phyloP scores from a whole-genome alignment of 1,140 invertebrate genomes.

The Argopecten irradians region DNA sequence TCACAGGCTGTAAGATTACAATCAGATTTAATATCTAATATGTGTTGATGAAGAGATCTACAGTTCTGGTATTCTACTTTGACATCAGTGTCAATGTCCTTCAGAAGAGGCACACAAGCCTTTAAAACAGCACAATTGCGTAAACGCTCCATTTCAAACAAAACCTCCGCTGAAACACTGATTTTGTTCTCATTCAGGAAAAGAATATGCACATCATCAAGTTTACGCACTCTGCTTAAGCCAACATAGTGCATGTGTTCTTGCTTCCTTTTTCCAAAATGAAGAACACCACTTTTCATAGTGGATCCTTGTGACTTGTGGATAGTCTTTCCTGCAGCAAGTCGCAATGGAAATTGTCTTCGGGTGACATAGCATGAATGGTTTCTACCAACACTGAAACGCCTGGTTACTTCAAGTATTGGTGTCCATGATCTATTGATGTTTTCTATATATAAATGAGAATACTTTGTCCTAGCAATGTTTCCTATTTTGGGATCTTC shows the following conservation, averaged over 20 bases:
- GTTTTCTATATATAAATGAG: conserved; percentile 24
- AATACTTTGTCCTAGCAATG: conserved; percentile 23
- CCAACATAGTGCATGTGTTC: conserved; percentile 45
- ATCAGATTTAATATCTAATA: conserved; percentile 30
- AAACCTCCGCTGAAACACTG: conserved; percentile 23
- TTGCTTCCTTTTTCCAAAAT: conserved; percentile 41
- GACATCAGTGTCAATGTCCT: too few species aligned
- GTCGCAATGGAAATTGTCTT: conserved; percentile 34
- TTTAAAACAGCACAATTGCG: neutral
- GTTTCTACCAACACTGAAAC: conserved; percentile 32
- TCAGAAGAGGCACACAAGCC: neutral
- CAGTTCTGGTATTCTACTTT: conserved; percentile 33
- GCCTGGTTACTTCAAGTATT: conserved; percentile 34
- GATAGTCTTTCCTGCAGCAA: conserved; percentile 40
- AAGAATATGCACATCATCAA: conserved; percentile 4
- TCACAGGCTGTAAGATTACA: neutral
- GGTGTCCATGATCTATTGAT: conserved; percentile 29
- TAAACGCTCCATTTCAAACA: conserved; percentile 28
- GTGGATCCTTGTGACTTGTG: conserved; percentile 46
- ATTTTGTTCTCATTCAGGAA: conserved; percentile 36
- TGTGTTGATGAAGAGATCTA: conserved; percentile 35
- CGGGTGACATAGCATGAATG: conserved; percentile 27
- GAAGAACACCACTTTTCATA: conserved; percentile 25
- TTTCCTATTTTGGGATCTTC: conserved; percentile 20
- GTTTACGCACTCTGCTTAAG: conserved; percentile 36